phyloP scores from a whole-genome alignment of 2,888 invertebrate genomes.

The Eumerus sabulonum region DNA sequence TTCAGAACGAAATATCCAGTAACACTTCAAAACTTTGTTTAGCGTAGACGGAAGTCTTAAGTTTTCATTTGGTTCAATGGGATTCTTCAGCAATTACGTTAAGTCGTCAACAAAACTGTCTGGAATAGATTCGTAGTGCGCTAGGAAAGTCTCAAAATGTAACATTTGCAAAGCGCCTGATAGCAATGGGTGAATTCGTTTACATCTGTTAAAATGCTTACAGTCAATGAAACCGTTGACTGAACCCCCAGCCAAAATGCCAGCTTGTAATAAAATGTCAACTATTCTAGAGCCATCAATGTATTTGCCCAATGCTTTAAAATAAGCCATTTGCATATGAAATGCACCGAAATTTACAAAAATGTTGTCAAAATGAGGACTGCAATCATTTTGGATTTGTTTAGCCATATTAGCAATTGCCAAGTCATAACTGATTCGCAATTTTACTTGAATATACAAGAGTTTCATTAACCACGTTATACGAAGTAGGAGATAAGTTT shows the following conservation, averaged over 20 bases:
- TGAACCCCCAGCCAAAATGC: slow-evolving; percentile 19
- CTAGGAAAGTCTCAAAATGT: not conserved
- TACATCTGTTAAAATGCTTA: slow-evolving; percentile 25
- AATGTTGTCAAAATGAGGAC: slow-evolving; percentile 72
- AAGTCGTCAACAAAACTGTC: not conserved
- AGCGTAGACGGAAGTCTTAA: too few species aligned
- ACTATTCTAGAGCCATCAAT: too few species aligned
- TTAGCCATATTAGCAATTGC: slow-evolving; percentile 19
- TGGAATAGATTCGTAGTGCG: not conserved
- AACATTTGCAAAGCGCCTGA: slow-evolving; percentile 22
- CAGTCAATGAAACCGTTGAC: slow-evolving; percentile 15
- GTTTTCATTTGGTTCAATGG: too few species aligned
- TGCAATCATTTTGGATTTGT: slow-evolving; percentile 71
- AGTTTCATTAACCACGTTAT: slow-evolving; percentile 70
- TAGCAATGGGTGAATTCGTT: too few species aligned
- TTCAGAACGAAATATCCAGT: slow-evolving; percentile 13
- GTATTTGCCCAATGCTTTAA: too few species aligned
- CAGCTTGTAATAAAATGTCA: slow-evolving; percentile 9
- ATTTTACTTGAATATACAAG: slow-evolving; percentile 69
- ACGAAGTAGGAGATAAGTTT: slow-evolving; percentile 73
- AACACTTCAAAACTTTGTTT: slow-evolving; percentile 1
- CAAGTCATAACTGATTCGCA: slow-evolving; percentile 59
- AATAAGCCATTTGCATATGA: too few species aligned
- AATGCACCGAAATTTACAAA: slow-evolving; percentile 74
- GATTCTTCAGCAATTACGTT: slow-evolving; percentile 4